Percentiles rank a stretch among this genome's conserved stretches.
phyloP scores from a whole-genome alignment of 1,140 invertebrate genomes.

The Ericerus pela region DNA sequence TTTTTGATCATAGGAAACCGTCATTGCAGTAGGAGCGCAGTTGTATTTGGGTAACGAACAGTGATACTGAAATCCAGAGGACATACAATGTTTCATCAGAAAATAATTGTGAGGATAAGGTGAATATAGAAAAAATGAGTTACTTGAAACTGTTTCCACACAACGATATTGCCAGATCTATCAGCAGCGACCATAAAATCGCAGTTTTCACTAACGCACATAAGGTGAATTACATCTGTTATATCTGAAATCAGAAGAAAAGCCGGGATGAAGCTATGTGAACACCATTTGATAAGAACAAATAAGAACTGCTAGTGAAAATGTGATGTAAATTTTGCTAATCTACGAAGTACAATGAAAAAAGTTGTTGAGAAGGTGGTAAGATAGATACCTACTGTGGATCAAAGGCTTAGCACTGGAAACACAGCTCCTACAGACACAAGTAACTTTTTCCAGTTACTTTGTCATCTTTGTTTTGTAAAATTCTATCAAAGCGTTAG shows the following conservation, averaged over 20 bases:
- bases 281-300: too few relatives aligned
- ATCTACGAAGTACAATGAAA: too few relatives aligned
- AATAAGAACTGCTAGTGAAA: too few relatives aligned
- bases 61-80: slow-evolving; percentile 29
- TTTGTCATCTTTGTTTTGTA: too few relatives aligned
- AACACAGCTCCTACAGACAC: too few relatives aligned
- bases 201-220: slow-evolving; percentile 38
- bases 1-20: slow-evolving; percentile 38
- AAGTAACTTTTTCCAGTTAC: too few relatives aligned
- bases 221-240: slow-evolving; percentile 35
- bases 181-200: slow-evolving; percentile 47
- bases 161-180: slow-evolving; percentile 38
- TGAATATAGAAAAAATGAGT: slow-evolving; percentile 27
- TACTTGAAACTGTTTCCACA: slow-evolving; percentile 37
- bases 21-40: slow-evolving; percentile 45
- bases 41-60: slow-evolving; percentile 46
- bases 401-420: too few relatives aligned
- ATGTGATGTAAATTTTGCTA: too few relatives aligned
- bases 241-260: slow-evolving; percentile 30
- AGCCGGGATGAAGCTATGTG: too few relatives aligned
- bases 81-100: slow-evolving; percentile 5
- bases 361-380: too few relatives aligned
- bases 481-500: too few relatives aligned
- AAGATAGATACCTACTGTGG: too few relatives aligned
- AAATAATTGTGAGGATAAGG: slow-evolving; percentile 5